These are phyloP conservation scores for Tragulus kanchil DNA, from an alignment of 2,113 vertebrate genomes.

Conservation along the genomic window DNA sequence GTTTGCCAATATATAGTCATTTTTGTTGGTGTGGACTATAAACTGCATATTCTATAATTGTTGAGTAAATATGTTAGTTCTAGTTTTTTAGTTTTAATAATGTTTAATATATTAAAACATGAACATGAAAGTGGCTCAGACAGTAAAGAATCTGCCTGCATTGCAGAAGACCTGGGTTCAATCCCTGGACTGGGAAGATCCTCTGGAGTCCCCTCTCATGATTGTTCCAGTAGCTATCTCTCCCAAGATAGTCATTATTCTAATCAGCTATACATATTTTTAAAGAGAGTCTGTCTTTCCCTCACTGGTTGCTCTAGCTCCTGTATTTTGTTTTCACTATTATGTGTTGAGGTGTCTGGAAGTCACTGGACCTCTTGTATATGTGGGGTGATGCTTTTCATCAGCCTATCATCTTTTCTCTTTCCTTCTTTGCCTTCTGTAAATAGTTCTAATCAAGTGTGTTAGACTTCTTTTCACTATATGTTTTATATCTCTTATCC, in stretches of 20 bases:
- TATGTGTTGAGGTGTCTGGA: background rate
- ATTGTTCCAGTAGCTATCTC: background rate
- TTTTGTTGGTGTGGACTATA: background rate
- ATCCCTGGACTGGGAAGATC: background rate
- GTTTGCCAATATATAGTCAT: background rate
- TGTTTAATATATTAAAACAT: too few species aligned
- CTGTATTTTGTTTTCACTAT: background rate
- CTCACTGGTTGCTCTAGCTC: background rate
- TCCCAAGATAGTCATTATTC: background rate
- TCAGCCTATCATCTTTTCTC: background rate
- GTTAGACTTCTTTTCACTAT: background rate
- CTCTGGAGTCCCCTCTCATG: too few species aligned
- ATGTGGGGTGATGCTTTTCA: background rate
- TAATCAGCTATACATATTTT: background rate
- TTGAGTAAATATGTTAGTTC: background rate
- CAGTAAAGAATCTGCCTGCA: fast-evolving
- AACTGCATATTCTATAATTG: background rate
- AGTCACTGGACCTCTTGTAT: background rate
- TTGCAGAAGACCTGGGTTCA: background rate
- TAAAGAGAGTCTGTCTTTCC: background rate
- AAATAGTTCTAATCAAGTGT: background rate
- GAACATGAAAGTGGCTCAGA: background rate
- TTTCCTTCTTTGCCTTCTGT: background rate
- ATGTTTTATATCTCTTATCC: background rate
- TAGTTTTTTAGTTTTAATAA: background rate